These are phyloP conservation scores for Corydoras sp. DNA, from an alignment of 2,113 vertebrate species.

Conservation along the genomic window DNA sequence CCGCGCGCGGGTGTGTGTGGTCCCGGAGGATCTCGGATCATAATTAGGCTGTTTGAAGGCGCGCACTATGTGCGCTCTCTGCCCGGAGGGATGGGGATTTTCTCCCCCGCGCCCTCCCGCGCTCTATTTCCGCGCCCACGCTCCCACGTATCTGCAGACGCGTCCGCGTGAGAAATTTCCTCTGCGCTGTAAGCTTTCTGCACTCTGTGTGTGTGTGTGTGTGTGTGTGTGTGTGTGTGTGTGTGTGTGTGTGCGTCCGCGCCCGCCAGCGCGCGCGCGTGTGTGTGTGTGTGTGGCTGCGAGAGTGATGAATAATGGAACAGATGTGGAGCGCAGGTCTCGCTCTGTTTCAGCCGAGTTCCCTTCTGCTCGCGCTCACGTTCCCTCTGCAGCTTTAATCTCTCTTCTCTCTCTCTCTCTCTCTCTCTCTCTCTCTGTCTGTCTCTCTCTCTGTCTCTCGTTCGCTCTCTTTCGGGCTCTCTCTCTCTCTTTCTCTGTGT, in stretches of 20 bases:
- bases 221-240: slow-evolving; percentile 5
- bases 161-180: slow-evolving; percentile 41
- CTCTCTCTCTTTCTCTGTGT: slow-evolving; percentile 29
- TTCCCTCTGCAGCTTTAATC: slow-evolving; percentile 27
- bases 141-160: not conserved
- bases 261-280: slow-evolving; percentile 13
- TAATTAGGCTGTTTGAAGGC: slow-evolving; percentile 45
- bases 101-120: not conserved
- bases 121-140: not conserved
- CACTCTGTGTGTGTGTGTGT: not conserved
- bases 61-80: slow-evolving; percentile 29
- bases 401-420: slow-evolving; percentile 9
- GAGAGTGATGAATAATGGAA: slow-evolving; percentile 47
- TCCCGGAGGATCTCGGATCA: slow-evolving; percentile 36
- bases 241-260: slow-evolving; percentile 23
- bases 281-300: slow-evolving; percentile 13
- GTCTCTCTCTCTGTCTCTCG: slow-evolving; percentile 8
- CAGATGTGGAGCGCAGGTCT: slow-evolving; percentile 46
- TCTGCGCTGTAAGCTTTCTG: slow-evolving; percentile 25
- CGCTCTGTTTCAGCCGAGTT: slow-evolving; percentile 39
- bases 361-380: slow-evolving; percentile 26
- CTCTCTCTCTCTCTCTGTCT: slow-evolving; percentile 38
- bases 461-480: slow-evolving; percentile 29
- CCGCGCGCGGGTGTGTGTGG: slow-evolving; percentile 24
- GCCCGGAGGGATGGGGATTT: slow-evolving; percentile 21